Evolutionary conservation across 2,888 invertebrate genomes (phyloP).

Genomic region (Pollenia angustigena): DNA sequence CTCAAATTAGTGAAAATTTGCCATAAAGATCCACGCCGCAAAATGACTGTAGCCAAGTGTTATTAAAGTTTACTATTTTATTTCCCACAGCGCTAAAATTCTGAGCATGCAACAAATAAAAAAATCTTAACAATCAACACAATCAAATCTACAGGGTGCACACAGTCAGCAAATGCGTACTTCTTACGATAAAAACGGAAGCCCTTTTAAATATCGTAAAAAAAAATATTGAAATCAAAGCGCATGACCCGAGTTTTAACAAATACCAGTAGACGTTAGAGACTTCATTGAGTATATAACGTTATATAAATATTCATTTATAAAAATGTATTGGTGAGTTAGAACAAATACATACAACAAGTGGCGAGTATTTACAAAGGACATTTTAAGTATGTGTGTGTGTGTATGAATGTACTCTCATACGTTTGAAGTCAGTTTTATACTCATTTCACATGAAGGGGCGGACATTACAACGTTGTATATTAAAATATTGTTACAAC

Average conservation of each 20-base stretch:
- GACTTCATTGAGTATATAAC: constrained; percentile 51
- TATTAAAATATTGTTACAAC: constrained; percentile 36
- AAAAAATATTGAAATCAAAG: constrained; percentile 19
- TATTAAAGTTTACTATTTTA: no score
- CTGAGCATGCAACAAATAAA: constrained; percentile 7
- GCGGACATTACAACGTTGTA: constrained; percentile 58
- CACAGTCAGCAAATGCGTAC: constrained; percentile 36
- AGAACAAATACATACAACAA: not conserved
- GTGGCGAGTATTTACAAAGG: not conserved
- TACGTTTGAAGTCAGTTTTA: not conserved
- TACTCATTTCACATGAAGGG: constrained; percentile 41
- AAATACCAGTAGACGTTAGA: constrained; percentile 69
- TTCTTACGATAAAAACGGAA: constrained; percentile 69
- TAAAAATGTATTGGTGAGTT: not conserved
- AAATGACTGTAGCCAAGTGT: no score
- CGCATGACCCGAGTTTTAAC: constrained; percentile 58
- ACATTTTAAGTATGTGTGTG: not conserved
- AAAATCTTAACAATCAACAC: constrained; percentile 29
- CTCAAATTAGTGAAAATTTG: no score
- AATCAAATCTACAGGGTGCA: constrained; percentile 14
- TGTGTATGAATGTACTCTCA: constrained; percentile 2
- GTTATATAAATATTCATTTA: not conserved
- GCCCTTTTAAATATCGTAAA: constrained; percentile 72
- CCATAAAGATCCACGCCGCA: no score
- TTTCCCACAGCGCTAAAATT: not conserved